Base-by-base conservation (phyloP, 1,140 invertebrate genomes). In the Brachionus manjavacas region DNA sequence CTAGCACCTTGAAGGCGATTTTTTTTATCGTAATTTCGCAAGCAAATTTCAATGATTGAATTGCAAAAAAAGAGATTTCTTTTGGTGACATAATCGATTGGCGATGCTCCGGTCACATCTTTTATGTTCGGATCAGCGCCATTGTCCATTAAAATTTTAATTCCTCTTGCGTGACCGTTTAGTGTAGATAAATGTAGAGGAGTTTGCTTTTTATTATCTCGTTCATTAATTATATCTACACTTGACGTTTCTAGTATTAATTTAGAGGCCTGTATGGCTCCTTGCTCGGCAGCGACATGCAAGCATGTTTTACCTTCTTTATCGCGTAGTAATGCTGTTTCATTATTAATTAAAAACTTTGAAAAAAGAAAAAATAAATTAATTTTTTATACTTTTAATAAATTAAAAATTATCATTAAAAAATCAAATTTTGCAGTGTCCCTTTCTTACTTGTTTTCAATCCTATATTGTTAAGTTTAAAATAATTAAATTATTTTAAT, bases 141-240 rank as follows among this genome's bases (percentile, higher is more conserved):
- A 85, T 86, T 86, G 25, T 89, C 85, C 6, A 91, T 74, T 3
- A 91, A 86, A 3, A 90, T 85, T 14, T 88, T 85, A 1, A 91
- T 88, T 11, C 90, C 87, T 14, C 87, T 85, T 12, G 86, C 89
- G 85, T 90, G 89, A 14, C 89, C 89, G 25, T 88, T 87, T 23
- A 89, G 88, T 2, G 87, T 87, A 0, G 89, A 88, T 41, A 90
- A 85, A 86, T 89, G 88, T 9, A 90, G 86, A 0, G 88, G 87
- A 2, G 87, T 88, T 41, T 88, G 85, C 14, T 87, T 86, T 43
- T 87, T 86, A 35, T 85, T 86, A 74, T 90, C 89, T 14, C 85
- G 39, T 70, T 89, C 87, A 64, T 87, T 76, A 6, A 90, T 85
- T 60, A 86, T 86, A 9, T 86, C 64, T 31, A 41, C 74, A 28